Base-by-base conservation (phyloP, 1,140 invertebrate species). In the Drosophila mauritiana region DNA sequence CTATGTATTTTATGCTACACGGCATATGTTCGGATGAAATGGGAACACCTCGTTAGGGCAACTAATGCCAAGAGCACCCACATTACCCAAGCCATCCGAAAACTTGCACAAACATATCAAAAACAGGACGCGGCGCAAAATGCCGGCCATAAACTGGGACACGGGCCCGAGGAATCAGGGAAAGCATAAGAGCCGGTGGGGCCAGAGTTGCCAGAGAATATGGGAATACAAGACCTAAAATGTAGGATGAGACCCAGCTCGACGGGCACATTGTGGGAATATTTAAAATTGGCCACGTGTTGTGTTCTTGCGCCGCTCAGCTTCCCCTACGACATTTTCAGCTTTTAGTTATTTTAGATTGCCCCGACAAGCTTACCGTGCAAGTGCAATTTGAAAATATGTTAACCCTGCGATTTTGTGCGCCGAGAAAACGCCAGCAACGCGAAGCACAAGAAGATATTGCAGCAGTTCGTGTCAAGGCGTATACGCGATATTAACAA, bases 71-170 rank as follows among this genome's bases (percentile, higher is more conserved):
- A 57, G 39, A 69, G 72, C 69, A 77, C 72, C 64, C 67, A 89
- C 84, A 89, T 79, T 65, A 73, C 65, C 78, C 69, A 65, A 72
- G 64, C 73, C 52, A 61, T 65, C 61, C 59, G 40, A 54, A 81
- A 70, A 70, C 77, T 77, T 62, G 54, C 77, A 80, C 68, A 78
- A 81, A 89, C 84, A 89, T 84, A 84, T 89, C 80, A 89, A 72
- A 68, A 74, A 69, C 52, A 72, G 84, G 84, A 80, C 62, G 65
- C 80, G 83, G 80, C 59, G 63, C 68, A 79, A 57, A 82, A 69
- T 39, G 75, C 72, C 68, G 73, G 64, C 59, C 78, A 82, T 81
- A 86, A 90, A 82, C 69, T 76, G 84, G 65, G 64, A 17, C 67
- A 70, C 53, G 54, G 67, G 43, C 15, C 51, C n/a, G 37, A 52